Evolutionary conservation across 2,888 invertebrate species (phyloP).

Genomic region (Chalcis sispes): DNA sequence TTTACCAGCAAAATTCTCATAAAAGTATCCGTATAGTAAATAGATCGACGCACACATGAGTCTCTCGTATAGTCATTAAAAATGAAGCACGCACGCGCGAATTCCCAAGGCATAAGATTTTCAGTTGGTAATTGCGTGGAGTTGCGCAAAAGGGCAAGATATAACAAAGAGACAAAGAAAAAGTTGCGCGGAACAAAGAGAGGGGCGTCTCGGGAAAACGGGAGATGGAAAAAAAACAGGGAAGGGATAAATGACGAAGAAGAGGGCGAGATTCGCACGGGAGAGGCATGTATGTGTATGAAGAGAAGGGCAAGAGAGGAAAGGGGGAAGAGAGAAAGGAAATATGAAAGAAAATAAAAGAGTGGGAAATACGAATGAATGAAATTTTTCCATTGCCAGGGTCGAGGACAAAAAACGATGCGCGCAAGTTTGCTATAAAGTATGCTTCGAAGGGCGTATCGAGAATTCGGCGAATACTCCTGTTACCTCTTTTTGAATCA

Average conservation of each 20-base stretch:
- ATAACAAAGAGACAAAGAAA: slow-evolving; percentile 52
- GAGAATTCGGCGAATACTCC: slow-evolving; percentile 30
- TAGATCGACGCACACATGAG: too few species aligned
- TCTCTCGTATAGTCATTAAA: too few species aligned
- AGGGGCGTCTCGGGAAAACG: slow-evolving; percentile 10
- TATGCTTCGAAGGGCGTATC: too few species aligned
- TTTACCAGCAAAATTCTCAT: too few species aligned
- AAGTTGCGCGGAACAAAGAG: slow-evolving; percentile 41
- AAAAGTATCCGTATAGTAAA: too few species aligned
- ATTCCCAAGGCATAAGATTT: slow-evolving; percentile 36
- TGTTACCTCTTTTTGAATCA: slow-evolving; percentile 15
- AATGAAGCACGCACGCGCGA: too few species aligned
- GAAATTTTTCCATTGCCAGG: background rate
- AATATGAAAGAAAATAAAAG: background rate
- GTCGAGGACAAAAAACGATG: background rate
- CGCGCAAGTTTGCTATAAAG: too few species aligned
- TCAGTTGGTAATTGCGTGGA: slow-evolving; percentile 51
- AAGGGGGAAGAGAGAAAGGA: slow-evolving; percentile 31
- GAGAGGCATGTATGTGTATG: background rate
- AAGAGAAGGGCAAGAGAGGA: slow-evolving; percentile 41
- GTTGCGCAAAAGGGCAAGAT: background rate
- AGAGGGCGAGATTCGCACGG: slow-evolving; percentile 11
- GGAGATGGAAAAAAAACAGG: slow-evolving; percentile 36
- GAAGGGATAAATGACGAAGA: slow-evolving; percentile 14
- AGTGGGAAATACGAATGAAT: slow-evolving; percentile 24